Evolutionary conservation across 2,113 vertebrate genomes (phyloP), one percentile per base, ranked within the genome.

Genomic region (Megaptera novaeangliae): DNA sequence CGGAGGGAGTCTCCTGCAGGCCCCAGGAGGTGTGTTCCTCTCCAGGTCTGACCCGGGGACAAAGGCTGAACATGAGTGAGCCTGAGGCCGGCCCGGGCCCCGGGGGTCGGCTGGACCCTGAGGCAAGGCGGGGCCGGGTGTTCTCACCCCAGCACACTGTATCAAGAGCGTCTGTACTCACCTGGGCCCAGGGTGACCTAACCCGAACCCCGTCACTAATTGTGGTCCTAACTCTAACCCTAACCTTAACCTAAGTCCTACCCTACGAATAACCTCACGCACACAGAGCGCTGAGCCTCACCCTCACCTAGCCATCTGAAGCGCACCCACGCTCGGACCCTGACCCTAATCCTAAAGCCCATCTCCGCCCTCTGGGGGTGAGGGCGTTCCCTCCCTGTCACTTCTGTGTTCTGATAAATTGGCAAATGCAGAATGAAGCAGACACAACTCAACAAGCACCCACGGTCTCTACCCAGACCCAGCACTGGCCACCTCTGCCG

Each of bases 401-500:
- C 25, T 9, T 61, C 78, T 81, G n/a, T 23, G 52, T 25, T 36
- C n/a, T 17, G 52, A 81, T 8, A 10, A 10, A 27, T 23, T 3
- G 4, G 34, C 13, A 18, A 17, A n/a, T 9, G 34, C 18, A 66
- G 66, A 20, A 39, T 2, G 52, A 39, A 59, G 12, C 4, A 7
- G 49, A n/a, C 75, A 1, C 6, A 12, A 8, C 12, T n/a, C 13
- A 3, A 8, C 21, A 9, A 8, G 78, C n/a, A 2, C n/a, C 66
- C 66, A 21, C 8, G 5, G 3, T 21, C n/a, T 21, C 64, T 31
- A 18, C 31, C 29, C 64, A 55, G 34, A 21, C 34, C 49, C 2
- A 1, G 4, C 13, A 1, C n/a, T 1, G 8, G n/a, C 23, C 20
- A 0, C n/a, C 23, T 39, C n/a, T 10, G 13, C 2, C 8, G 23